These are phyloP conservation scores for Dicranocentrus wangi DNA, from an alignment of 2,888 invertebrate species.

Conservation along the genomic window DNA sequence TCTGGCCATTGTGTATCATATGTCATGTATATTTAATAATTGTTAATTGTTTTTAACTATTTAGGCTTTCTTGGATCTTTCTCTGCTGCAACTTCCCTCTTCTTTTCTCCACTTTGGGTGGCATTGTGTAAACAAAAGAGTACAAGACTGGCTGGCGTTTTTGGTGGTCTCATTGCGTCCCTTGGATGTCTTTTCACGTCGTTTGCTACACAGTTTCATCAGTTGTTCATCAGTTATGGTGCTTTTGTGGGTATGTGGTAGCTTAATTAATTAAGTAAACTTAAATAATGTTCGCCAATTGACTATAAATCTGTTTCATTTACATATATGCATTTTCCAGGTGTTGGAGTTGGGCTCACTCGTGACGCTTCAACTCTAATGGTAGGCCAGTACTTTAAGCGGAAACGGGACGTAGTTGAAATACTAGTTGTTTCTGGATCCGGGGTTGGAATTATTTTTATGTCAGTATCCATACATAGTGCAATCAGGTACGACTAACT, in stretches of 20 bases:
- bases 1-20: background rate
- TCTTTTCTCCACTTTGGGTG: constrained; percentile 88
- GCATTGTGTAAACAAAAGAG: constrained; percentile 80
- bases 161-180: constrained; percentile 45
- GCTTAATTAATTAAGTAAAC: no score
- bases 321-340: no score
- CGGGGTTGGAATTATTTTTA: constrained; percentile 80
- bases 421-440: constrained; percentile 90
- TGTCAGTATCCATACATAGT: constrained; percentile 61
- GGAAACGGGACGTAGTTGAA: constrained; percentile 88
- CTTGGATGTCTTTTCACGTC: constrained; percentile 80
- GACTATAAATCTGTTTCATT: background rate
- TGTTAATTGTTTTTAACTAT: background rate
- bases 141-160: constrained; percentile 79
- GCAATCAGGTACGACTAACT: constrained; percentile 49
- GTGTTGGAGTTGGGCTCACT: constrained; percentile 89
- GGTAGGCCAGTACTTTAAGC: constrained; percentile 93
- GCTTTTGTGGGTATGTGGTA: constrained; percentile 74
- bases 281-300: no score
- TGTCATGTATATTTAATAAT: background rate
- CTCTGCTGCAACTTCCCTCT: constrained; percentile 85
- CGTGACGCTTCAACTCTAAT: constrained; percentile 90
- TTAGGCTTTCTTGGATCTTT: constrained; percentile 88
- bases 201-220: constrained; percentile 76
- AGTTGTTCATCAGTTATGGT: constrained; percentile 76